phyloP scores from a whole-genome alignment of 2,888 invertebrate genomes.

The Heliconius sara region DNA sequence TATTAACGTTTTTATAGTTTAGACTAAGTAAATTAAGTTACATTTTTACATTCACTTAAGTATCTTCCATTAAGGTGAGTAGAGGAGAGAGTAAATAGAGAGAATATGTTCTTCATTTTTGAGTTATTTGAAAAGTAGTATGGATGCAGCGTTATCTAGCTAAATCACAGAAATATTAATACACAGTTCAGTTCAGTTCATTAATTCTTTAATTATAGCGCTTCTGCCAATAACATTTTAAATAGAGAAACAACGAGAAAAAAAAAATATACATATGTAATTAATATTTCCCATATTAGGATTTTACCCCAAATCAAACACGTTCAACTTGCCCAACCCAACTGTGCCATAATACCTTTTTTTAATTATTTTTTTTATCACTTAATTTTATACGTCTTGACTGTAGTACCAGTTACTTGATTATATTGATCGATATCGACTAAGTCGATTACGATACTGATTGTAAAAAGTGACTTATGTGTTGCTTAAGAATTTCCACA shows the following conservation, averaged over 20 bases:
- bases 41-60: background rate
- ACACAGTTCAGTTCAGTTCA: too few species aligned
- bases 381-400: background rate
- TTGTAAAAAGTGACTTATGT: constrained; percentile 6
- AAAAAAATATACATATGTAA: background rate
- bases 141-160: too few species aligned
- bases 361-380: background rate
- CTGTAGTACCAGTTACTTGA: constrained; percentile 9
- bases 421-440: constrained; percentile 10
- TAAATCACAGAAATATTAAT: too few species aligned
- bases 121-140: too few species aligned
- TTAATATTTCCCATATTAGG: background rate
- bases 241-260: too few species aligned
- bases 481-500: constrained; percentile 22
- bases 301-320: background rate
- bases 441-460: background rate
- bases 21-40: background rate
- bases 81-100: too few species aligned
- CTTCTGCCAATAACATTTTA: too few species aligned
- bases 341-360: background rate
- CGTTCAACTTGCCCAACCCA: background rate
- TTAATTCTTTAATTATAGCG: too few species aligned
- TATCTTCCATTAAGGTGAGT: background rate
- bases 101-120: too few species aligned
- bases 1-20: too few species aligned